Conservation (phyloP, 1,140 invertebrate species). For the Drosophila teissieri region DNA sequence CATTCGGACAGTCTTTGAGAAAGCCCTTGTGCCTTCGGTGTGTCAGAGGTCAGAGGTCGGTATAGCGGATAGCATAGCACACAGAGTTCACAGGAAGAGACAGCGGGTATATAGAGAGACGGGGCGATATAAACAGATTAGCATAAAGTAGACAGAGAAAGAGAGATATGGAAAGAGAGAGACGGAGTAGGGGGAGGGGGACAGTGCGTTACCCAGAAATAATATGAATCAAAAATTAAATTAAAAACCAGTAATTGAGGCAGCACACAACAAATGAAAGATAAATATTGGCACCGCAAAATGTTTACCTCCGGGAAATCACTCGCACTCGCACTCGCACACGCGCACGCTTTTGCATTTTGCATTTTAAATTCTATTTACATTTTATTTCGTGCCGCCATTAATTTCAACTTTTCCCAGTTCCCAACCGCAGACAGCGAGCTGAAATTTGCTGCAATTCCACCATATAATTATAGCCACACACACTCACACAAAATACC, state of each 20-base stretch:
- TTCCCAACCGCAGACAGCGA: constrained; percentile 5
- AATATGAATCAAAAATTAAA: constrained; percentile 18
- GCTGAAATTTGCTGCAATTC: constrained; percentile 8
- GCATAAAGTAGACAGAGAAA: constrained; percentile 3
- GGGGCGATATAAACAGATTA: constrained; percentile 38
- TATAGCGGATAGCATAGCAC: constrained; percentile 50
- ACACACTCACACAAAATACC: too few relatives aligned
- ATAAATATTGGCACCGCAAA: constrained; percentile 38
- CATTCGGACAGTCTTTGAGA: constrained; percentile 96
- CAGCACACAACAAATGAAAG: constrained; percentile 29
- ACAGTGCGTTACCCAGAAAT: constrained; percentile 10
- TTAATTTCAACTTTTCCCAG: constrained; percentile 19
- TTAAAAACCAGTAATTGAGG: constrained; percentile 41
- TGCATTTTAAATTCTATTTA: constrained; percentile 32
- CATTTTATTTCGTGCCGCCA: constrained; percentile 11
- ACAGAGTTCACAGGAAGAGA: constrained; percentile 53
- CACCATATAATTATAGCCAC: constrained; percentile 25
- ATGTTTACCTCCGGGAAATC: constrained; percentile 14
- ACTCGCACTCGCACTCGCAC: background rate
- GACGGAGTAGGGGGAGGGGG: background rate
- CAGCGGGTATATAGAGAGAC: constrained; percentile 35
- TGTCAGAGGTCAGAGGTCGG: constrained; percentile 44
- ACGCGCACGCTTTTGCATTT: constrained; percentile 20
- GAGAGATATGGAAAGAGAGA: background rate
- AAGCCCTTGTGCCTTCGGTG: constrained; percentile 96